Base-by-base conservation (phyloP, 2,797 vertebrate species). In the Nannoperca australis region DNA sequence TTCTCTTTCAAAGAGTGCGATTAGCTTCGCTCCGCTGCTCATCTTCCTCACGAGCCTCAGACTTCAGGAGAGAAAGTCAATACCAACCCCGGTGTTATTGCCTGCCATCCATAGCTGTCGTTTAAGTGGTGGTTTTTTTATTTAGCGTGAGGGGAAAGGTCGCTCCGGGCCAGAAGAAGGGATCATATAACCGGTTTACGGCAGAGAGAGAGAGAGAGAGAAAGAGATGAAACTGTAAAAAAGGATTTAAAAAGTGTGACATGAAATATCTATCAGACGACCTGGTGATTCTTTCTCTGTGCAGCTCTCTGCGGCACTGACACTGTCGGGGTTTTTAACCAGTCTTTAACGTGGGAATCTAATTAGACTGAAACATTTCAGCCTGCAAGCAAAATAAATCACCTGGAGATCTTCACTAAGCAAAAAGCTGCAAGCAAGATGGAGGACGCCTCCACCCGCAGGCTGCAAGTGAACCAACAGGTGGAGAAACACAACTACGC, bases 61-160 rank as follows among this genome's bases (percentile, higher is more conserved):
- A 79, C 54, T 20, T 55, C 65, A 50, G 22, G 78, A 82, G 73
- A 72, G 76, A 58, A 76, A 84, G 82, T 88, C 82, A 12, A 78
- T 84, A 70, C 44, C 5, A n/a, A 18, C 58, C 38, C 0, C 65
- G 40, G 56, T 34, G 63, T 71, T 79, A 73, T 13, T 70, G 60
- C 60, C 62, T 2, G 7, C 24, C 64, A 58, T 81, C 83, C 76
- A 55, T 71, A 61, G 70, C 76, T 74, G 62, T 81, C 54, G 44
- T 70, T 78, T 73, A 63, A 60, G 38, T 40, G 15, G 30, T 42
- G 15, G 27, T 50, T 50, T 50, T 50, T 42, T 64, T 78, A 34
- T 34, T 20, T 24, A 2, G 22, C 61, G 54, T 15, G 38, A 45
- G 60, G 42, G 45, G 22, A 68, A 15, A 69, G 47, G 62, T 68